Evolutionary conservation across 2,888 invertebrate species (phyloP).

Genomic region (Thera britannica): DNA sequence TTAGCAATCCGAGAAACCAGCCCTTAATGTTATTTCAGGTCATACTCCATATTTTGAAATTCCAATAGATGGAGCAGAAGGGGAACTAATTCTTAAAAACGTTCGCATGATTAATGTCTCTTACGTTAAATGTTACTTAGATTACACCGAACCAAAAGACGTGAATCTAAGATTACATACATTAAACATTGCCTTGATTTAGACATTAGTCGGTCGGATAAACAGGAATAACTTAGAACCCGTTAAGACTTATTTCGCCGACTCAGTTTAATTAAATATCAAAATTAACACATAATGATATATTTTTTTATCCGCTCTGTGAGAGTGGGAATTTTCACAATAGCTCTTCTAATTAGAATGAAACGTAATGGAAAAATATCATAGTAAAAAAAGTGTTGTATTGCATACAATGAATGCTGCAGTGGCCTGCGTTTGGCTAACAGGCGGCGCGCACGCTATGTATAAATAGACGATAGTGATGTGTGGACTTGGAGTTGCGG

Average conservation of each 20-base stretch:
- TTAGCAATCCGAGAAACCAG: no score
- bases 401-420: constrained; percentile 59
- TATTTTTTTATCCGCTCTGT: constrained; percentile 60
- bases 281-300: constrained; percentile 65
- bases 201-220: no score
- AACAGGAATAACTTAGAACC: constrained; percentile 18
- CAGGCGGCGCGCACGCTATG: constrained; percentile 52
- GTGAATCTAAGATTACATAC: no score
- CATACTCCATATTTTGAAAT: no score
- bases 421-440: constrained; percentile 51
- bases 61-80: no score
- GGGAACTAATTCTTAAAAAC: no score
- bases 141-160: no score
- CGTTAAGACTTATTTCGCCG: constrained; percentile 40
- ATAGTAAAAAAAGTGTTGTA: constrained; percentile 57
- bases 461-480: constrained; percentile 29
- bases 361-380: constrained; percentile 60
- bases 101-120: no score
- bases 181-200: no score
- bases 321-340: constrained; percentile 70
- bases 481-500: constrained; percentile 8
- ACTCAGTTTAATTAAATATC: constrained; percentile 53
- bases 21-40: no score
- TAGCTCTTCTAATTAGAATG: constrained; percentile 65
- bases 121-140: no score